These are phyloP conservation scores for Actinia equina DNA, from an alignment of 64 coral and sea anemone genomes.

Conservation along the genomic window DNA sequence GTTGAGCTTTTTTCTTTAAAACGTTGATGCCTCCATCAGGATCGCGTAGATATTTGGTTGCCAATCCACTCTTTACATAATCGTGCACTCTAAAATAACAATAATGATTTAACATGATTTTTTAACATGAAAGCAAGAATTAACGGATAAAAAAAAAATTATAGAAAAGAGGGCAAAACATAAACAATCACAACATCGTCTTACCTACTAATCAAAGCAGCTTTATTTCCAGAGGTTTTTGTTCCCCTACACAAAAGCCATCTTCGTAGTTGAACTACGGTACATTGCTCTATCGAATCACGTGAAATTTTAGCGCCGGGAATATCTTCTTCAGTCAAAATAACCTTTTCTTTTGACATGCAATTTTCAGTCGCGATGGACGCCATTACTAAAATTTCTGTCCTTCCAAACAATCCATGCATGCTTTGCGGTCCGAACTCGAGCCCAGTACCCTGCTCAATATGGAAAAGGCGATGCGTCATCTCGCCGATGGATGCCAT, in stretches of 20 bases:
- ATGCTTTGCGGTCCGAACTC: constrained; percentile 22
- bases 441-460: constrained; percentile 18
- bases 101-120: background rate
- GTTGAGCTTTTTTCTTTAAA: background rate
- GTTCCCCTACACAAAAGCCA: constrained; percentile 30
- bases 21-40: constrained; percentile 22
- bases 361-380: background rate
- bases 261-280: background rate
- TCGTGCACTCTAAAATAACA: constrained; percentile 26
- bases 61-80: background rate
- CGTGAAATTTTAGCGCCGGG: background rate
- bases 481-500: no score
- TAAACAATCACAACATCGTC: background rate
- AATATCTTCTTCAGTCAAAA: constrained; percentile 11
- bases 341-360: background rate
- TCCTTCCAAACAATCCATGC: constrained; percentile 24
- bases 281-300: background rate
- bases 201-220: constrained; percentile 6
- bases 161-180: background rate
- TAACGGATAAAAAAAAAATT: background rate
- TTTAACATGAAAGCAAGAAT: background rate
- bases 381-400: background rate
- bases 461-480: background rate
- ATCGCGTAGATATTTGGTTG: background rate
- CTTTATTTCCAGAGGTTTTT: constrained; percentile 2